Conservation (phyloP, 2,888 invertebrate genomes). For the Eristalis intricaria region DNA sequence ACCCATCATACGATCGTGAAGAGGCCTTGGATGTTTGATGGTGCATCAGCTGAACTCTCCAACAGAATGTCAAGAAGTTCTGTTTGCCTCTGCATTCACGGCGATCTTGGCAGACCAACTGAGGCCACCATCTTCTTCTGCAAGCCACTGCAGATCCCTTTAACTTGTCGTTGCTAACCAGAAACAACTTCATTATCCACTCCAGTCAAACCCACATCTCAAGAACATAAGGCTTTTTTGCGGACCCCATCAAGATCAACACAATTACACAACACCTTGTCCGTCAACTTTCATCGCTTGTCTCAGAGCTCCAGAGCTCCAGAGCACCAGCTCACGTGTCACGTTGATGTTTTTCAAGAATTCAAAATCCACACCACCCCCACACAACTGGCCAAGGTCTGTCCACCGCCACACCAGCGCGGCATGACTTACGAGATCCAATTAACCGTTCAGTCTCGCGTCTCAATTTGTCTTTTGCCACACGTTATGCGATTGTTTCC, state of each 20-base stretch:
- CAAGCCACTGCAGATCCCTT: too few relatives aligned
- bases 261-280: neutral
- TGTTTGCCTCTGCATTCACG: too few relatives aligned
- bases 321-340: neutral
- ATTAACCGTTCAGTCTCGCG: constrained; percentile 23
- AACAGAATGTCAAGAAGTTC: too few relatives aligned
- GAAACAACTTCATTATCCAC: neutral
- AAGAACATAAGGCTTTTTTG: neutral
- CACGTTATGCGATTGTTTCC: constrained; percentile 28
- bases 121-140: too few relatives aligned
- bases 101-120: too few relatives aligned
- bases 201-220: neutral
- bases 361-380: neutral
- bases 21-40: too few relatives aligned
- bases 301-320: too few relatives aligned
- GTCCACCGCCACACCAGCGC: neutral
- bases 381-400: neutral
- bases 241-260: neutral
- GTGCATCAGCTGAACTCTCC: too few relatives aligned
- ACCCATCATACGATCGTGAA: too few relatives aligned
- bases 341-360: neutral
- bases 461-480: constrained; percentile 26
- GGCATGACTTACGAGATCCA: neutral
- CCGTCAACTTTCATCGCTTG: neutral
- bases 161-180: neutral